phyloP scores from a whole-genome alignment of 2,113 vertebrate species.

The Patagioenas fasciata region DNA sequence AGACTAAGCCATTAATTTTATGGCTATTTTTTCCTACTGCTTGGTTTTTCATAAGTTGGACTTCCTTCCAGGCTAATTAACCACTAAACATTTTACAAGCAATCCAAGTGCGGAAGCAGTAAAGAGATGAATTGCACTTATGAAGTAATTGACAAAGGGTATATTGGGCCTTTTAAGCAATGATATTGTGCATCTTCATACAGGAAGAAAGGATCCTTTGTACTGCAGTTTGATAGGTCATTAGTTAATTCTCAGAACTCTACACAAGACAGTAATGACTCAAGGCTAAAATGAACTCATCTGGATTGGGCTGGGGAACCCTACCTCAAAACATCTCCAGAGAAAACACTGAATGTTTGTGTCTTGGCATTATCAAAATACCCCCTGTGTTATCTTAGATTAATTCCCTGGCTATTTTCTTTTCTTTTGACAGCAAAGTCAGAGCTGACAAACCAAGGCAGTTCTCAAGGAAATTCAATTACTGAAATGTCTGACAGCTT shows the following conservation, averaged over 20 bases:
- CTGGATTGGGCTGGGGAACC: not conserved
- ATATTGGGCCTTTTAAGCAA: slow-evolving; percentile 60
- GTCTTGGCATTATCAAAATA: slow-evolving; percentile 71
- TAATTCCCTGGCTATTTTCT: slow-evolving; percentile 74
- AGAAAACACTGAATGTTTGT: slow-evolving; percentile 62
- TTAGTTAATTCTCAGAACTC: slow-evolving; percentile 69
- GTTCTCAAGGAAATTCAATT: slow-evolving; percentile 80
- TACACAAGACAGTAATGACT: slow-evolving; percentile 56
- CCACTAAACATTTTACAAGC: slow-evolving; percentile 77
- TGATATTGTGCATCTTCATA: slow-evolving; percentile 57
- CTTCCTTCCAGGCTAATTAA: slow-evolving; percentile 80
- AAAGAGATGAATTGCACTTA: slow-evolving; percentile 75
- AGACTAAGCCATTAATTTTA: slow-evolving; percentile 70
- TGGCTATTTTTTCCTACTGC: slow-evolving; percentile 47
- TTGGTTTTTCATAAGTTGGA: slow-evolving; percentile 61
- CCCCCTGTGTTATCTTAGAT: slow-evolving; percentile 64
- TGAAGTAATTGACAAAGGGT: slow-evolving; percentile 69
- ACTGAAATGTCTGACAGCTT: slow-evolving; percentile 77
- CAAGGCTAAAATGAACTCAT: slow-evolving; percentile 36
- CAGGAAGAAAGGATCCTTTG: slow-evolving; percentile 65
- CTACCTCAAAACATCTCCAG: slow-evolving; percentile 12
- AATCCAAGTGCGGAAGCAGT: slow-evolving; percentile 66
- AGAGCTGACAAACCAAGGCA: slow-evolving; percentile 75
- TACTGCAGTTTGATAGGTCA: slow-evolving; percentile 65
- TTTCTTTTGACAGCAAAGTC: slow-evolving; percentile 77